Evolutionary conservation across 2,888 invertebrate species (phyloP).

Genomic region (Liopterus haemorrhoidalis): DNA sequence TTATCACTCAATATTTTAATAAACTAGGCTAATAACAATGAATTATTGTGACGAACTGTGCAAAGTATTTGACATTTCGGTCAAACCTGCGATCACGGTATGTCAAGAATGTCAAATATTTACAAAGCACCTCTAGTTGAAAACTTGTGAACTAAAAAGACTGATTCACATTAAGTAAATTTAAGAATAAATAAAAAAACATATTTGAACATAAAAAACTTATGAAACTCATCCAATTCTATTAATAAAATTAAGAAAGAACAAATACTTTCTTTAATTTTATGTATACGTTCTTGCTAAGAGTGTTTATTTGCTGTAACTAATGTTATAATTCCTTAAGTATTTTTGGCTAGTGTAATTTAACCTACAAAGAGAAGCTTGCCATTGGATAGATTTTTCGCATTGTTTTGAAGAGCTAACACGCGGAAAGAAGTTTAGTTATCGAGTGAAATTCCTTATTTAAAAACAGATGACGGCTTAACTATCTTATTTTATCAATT

Average conservation of each 20-base stretch:
- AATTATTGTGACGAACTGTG: constrained; percentile 46
- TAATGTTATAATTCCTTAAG: too few species aligned
- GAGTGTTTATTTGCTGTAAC: too few species aligned
- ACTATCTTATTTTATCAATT: too few species aligned
- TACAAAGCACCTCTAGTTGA: constrained; percentile 57
- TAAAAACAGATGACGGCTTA: too few species aligned
- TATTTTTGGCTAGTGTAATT: not conserved
- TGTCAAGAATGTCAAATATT: constrained; percentile 63
- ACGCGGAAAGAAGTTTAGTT: not conserved
- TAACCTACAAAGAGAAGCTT: not conserved
- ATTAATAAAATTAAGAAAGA: not conserved
- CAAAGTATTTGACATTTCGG: constrained; percentile 64
- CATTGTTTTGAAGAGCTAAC: constrained; percentile 36
- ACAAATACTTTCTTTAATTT: not conserved
- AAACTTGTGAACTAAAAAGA: constrained; percentile 46
- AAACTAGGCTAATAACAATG: constrained; percentile 37
- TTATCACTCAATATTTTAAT: constrained; percentile 23
- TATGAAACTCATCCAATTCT: not conserved
- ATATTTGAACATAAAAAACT: too few species aligned
- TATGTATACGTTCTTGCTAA: not conserved
- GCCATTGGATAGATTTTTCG: constrained; percentile 36
- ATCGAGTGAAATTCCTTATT: not conserved
- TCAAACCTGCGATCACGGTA: constrained; percentile 63
- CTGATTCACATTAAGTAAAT: constrained; percentile 8
- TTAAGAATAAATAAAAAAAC: not conserved